Evolutionary conservation across 2,113 vertebrate species (phyloP), one percentile per base, ranked within the genome.

Genomic region (Prinia subflava): DNA sequence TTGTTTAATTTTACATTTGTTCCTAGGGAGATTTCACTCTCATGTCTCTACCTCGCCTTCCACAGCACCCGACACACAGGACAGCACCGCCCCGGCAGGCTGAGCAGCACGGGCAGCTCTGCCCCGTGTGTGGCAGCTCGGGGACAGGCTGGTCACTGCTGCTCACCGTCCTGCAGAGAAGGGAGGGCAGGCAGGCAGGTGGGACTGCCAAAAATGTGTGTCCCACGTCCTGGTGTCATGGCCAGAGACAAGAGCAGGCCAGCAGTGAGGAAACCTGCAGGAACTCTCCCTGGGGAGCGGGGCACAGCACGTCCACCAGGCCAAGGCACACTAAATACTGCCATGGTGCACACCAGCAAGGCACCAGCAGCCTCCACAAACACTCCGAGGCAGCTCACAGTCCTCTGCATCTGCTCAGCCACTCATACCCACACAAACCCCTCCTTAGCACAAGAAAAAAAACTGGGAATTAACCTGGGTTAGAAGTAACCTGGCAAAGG

Each of bases 101-200:
- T 11, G 44, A 42, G 95, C 33, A 70, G 35, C 2, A 0, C 1
- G 1, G 53, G 92, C 62, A 83, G 82, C 74, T 16, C 28, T 37
- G 46, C 22, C 4, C 11, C 0, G 0, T 1, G 9, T 0, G 0
- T 0, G 1, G 35, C 68, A 46, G n/a, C 28, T 7, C 8, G 1
- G 37, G 67, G 33, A 27, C 27, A 28, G 60, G 42, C 47, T 64
- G 84, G 63, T 42, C 55, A 3, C 83, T 41, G 67, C 85, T 37
- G n/a, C 17, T 20, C 88, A 33, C 67, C 37, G 9, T n/a, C 60
- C 89, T 57, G 41, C 74, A 57, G 62, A 79, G 74, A 63, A 94
- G 68, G 83, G 67, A 94, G 63, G 50, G 57, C 77, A 62, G n/a
- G 46, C 37, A 46, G n/a, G 46, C 42, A 42, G 90, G 90, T 3